Percentiles rank a stretch among this genome's conserved stretches.
phyloP scores from a whole-genome alignment of 2,888 invertebrate genomes.

The Xestia sexstrigata region DNA sequence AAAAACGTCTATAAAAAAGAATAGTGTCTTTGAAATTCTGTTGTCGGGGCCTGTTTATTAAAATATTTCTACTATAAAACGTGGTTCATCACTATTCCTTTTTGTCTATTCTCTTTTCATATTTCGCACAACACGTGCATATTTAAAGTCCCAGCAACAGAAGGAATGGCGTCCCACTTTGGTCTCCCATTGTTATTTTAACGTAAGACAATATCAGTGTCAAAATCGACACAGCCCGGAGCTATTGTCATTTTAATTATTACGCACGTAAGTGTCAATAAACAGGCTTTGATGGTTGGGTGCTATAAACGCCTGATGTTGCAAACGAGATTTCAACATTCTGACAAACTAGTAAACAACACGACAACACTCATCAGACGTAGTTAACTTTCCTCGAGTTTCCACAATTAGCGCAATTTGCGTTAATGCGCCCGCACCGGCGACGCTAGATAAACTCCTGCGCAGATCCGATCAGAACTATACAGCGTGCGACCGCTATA shows the following conservation, averaged over 20 bases:
- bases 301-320: conserved; percentile 55
- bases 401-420: conserved; percentile 84
- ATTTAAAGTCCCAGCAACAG: conserved; percentile 15
- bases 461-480: conserved; percentile 73
- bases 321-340: conserved; percentile 60
- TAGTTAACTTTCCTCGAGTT: conserved; percentile 77
- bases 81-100: conserved; percentile 26
- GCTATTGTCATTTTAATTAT: conserved; percentile 69
- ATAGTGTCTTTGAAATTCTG: too few species aligned
- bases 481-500: conserved; percentile 64
- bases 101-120: conserved; percentile 29
- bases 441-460: conserved; percentile 75
- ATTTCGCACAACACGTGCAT: conserved; percentile 7
- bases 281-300: conserved; percentile 50
- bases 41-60: not conserved
- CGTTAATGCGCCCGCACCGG: conserved; percentile 71
- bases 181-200: conserved; percentile 46
- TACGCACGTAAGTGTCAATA: conserved; percentile 55
- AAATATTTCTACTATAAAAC: not conserved
- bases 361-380: conserved; percentile 62
- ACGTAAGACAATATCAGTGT: conserved; percentile 53
- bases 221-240: conserved; percentile 50
- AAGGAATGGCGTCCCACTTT: conserved; percentile 47
- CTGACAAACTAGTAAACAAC: conserved; percentile 60
- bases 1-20: too few species aligned